Evolutionary conservation across 2,888 invertebrate species (phyloP).

Genomic region (Lasioglossum zephyrum): DNA sequence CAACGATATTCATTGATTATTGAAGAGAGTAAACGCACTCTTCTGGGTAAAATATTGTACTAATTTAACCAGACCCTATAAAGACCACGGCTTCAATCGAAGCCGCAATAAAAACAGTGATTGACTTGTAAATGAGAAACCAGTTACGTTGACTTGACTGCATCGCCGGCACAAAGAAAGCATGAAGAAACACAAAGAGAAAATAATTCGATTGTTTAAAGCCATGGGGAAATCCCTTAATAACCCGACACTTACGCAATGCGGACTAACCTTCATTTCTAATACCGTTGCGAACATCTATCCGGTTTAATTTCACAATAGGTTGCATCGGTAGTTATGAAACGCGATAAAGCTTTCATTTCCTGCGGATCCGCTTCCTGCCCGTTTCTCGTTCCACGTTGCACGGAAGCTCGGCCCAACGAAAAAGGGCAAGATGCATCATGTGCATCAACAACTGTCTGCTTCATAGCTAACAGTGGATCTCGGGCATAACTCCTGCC

Average conservation of each 20-base stretch:
- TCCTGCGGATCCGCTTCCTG: not conserved
- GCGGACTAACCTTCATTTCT: not conserved
- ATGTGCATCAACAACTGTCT: not conserved
- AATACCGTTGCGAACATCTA: not conserved
- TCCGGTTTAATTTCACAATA: constrained; percentile 12
- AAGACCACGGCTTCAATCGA: not conserved
- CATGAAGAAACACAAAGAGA: not conserved
- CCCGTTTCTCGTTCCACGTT: not conserved
- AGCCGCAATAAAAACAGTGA: not conserved
- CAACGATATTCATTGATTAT: too few relatives aligned
- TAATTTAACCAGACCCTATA: too few relatives aligned
- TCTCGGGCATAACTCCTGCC: not conserved
- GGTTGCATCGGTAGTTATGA: not conserved
- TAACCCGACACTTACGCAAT: not conserved
- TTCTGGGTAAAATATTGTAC: too few relatives aligned
- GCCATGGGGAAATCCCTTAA: not conserved
- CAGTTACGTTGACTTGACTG: not conserved
- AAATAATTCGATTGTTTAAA: not conserved
- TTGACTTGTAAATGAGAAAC: not conserved
- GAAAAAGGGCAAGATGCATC: not conserved
- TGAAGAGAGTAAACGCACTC: too few relatives aligned
- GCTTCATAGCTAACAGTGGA: not conserved
- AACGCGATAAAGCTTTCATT: not conserved
- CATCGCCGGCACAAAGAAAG: not conserved
- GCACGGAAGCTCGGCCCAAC: not conserved